Evolutionary conservation across 2,888 invertebrate genomes (phyloP).

Genomic region (Conchocele bisecta): DNA sequence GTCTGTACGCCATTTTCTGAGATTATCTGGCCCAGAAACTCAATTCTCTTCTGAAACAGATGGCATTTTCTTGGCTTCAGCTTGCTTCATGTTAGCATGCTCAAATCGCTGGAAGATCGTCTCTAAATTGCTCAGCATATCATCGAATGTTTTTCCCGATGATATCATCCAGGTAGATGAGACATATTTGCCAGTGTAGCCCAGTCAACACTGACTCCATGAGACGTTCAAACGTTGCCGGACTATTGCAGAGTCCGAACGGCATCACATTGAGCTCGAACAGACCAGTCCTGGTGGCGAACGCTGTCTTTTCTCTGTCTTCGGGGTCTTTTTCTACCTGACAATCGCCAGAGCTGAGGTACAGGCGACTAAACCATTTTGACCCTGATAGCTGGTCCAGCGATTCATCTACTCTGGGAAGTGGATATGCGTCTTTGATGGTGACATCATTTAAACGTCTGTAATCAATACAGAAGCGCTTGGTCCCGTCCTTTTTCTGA

Average conservation of each 20-base stretch:
- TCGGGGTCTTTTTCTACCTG: conserved; percentile 33
- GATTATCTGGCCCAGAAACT: conserved; percentile 33
- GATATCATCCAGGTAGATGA: conserved; percentile 50
- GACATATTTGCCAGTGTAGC: conserved; percentile 28
- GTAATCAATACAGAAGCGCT: conserved; percentile 34
- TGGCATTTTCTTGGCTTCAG: conserved; percentile 44
- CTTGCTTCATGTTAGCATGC: conserved; percentile 43
- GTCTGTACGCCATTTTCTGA: conserved; percentile 19
- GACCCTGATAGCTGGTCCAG: conserved; percentile 20
- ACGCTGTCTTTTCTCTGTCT: conserved; percentile 50
- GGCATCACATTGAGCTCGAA: conserved; percentile 47
- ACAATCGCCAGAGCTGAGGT: conserved; percentile 51
- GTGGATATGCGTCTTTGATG: conserved; percentile 11
- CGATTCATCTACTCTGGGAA: conserved; percentile 29
- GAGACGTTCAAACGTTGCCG: conserved; percentile 34
- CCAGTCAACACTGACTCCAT: conserved; percentile 31
- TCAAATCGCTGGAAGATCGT: conserved; percentile 25
- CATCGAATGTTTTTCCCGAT: conserved; percentile 34
- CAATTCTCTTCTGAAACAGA: conserved; percentile 27
- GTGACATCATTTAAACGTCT: conserved; percentile 9
- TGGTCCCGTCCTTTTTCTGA: conserved; percentile 28
- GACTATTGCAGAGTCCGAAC: conserved; percentile 39
- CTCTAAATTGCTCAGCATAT: conserved; percentile 19
- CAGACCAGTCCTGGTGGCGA: conserved; percentile 34
- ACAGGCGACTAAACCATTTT: conserved; percentile 45